A percentile compares a stretch with the other conserved stretches of the same genome.
Evolutionary conservation across 30 jellyfish, hydroid and myxozoan genomes (phyloP).

Genomic region (Hydractinia symbiolongicarpus): DNA sequence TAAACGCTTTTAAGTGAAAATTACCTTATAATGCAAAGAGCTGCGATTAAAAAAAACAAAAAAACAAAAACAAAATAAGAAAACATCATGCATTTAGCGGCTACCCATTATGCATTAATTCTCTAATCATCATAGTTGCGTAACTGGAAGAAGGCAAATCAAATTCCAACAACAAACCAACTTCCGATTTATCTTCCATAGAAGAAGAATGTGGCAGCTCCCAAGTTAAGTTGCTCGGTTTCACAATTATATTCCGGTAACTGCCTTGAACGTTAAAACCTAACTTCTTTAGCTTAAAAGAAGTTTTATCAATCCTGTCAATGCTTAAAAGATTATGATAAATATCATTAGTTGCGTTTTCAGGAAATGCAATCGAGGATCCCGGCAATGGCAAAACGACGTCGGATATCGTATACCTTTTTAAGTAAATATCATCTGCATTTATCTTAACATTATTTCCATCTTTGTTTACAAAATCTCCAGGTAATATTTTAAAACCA

Average conservation of each 20-base stretch:
- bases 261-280: slow-evolving; percentile 68
- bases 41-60: neutral
- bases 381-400: slow-evolving; percentile 76
- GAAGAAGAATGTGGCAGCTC: neutral
- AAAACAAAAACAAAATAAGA: neutral
- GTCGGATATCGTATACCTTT: slow-evolving; percentile 21
- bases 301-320: slow-evolving; percentile 22
- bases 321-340: slow-evolving; percentile 18
- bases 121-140: slow-evolving; percentile 23
- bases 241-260: slow-evolving; percentile 42
- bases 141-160: slow-evolving; percentile 11
- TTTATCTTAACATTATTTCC: neutral
- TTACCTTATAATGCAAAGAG: too few relatives aligned
- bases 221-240: slow-evolving; percentile 25
- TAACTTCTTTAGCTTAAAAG: slow-evolving; percentile 30
- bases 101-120: neutral
- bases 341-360: slow-evolving; percentile 9
- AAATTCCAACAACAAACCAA: slow-evolving; percentile 1
- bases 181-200: neutral
- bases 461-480: slow-evolving; percentile 39
- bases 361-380: slow-evolving; percentile 29
- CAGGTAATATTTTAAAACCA: slow-evolving; percentile 35
- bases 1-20: too few relatives aligned
- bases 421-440: slow-evolving; percentile 11
- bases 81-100: neutral